Evolutionary conservation across 2,797 vertebrate genomes (phyloP).

Genomic region (Spatula clypeata): DNA sequence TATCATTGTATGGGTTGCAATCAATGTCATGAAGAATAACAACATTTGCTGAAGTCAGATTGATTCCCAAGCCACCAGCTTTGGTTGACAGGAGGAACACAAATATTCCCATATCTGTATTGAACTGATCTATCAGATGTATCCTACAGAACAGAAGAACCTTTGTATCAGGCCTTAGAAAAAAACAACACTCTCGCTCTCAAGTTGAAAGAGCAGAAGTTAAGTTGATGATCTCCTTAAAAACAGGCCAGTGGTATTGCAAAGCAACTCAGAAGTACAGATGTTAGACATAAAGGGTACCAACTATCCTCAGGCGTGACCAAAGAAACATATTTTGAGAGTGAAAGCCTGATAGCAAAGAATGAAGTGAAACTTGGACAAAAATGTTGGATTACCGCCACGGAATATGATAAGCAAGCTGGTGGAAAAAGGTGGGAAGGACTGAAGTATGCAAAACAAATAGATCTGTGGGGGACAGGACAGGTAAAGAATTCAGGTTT

Average conservation of each 20-base stretch:
- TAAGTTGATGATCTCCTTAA: neutral
- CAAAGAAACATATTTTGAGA: neutral
- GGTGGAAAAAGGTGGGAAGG: neutral
- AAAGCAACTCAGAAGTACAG: neutral
- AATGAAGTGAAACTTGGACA: neutral
- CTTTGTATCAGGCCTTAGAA: neutral
- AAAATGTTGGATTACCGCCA: neutral
- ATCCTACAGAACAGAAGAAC: slow-evolving; percentile 86
- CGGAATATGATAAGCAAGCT: neutral
- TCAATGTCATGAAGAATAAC: slow-evolving; percentile 98
- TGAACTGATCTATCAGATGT: slow-evolving; percentile 95
- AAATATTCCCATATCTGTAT: slow-evolving; percentile 94
- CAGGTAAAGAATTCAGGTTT: rapidly evolving
- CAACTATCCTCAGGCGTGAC: neutral
- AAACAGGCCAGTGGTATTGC: neutral
- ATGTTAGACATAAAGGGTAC: neutral
- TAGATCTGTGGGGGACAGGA: rapidly evolving
- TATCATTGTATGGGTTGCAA: slow-evolving; percentile 98
- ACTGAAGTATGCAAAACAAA: neutral
- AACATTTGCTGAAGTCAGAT: slow-evolving; percentile 95
- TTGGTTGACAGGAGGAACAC: slow-evolving; percentile 96
- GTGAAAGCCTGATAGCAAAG: neutral
- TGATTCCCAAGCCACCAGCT: slow-evolving; percentile 96
- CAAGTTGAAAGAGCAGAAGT: neutral
- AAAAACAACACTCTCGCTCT: neutral